Percentiles rank a stretch among this genome's conserved stretches.
phyloP scores from a whole-genome alignment of 2,888 invertebrate species.

The Sarcophaga subvicina region DNA sequence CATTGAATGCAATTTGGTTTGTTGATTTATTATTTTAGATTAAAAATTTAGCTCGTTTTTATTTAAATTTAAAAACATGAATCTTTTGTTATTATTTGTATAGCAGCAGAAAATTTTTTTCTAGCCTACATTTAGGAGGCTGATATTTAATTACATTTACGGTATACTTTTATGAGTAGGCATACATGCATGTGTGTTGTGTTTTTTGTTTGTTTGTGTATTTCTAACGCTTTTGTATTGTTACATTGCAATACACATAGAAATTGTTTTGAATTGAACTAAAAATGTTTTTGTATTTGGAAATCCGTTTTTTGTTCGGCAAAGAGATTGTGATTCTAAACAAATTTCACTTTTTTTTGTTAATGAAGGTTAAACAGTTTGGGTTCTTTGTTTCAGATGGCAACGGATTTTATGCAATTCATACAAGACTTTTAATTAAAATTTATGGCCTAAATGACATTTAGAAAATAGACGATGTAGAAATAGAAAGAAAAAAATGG shows the following conservation, averaged over 20 bases:
- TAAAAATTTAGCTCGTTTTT: too few species aligned
- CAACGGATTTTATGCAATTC: not conserved
- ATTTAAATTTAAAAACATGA: too few species aligned
- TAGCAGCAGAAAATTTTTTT: too few species aligned
- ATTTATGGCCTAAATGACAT: slow-evolving; percentile 35
- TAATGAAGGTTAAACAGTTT: slow-evolving; percentile 16
- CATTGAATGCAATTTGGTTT: too few species aligned
- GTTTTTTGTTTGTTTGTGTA: not conserved
- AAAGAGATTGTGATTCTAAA: too few species aligned
- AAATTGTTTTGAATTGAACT: not conserved
- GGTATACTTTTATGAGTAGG: not conserved
- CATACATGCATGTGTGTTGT: not conserved
- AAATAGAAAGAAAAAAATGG: not conserved
- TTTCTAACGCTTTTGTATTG: not conserved
- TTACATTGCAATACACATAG: not conserved
- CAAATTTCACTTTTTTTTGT: not conserved
- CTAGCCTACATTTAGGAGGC: not conserved
- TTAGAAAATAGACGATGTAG: slow-evolving; percentile 2
- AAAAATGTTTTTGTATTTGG: not conserved
- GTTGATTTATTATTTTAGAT: too few species aligned
- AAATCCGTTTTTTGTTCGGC: not conserved
- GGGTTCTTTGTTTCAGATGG: not conserved
- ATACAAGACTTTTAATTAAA: slow-evolving; percentile 22
- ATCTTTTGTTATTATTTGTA: too few species aligned
- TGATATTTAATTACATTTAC: not conserved